A percentile compares a stretch with the other conserved stretches of the same genome.
phyloP scores from a whole-genome alignment of 2,797 vertebrate species.

The Acropternis orthonyx region DNA sequence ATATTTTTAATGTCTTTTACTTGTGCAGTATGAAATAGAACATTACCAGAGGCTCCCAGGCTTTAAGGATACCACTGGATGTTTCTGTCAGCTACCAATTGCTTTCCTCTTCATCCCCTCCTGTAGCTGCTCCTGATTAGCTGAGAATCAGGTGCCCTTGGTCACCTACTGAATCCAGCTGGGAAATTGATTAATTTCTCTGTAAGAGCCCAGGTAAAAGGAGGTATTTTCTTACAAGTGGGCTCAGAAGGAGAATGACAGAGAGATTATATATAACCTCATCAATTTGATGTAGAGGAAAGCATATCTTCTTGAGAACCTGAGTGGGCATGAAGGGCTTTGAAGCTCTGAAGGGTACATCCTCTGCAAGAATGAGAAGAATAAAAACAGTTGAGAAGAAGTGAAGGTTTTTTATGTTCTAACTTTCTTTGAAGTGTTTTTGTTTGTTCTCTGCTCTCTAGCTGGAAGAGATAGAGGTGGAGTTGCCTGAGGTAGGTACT shows the following conservation, averaged over 20 bases:
- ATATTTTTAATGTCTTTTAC: neutral
- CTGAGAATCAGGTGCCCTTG: neutral
- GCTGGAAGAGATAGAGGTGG: neutral
- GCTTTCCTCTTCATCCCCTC: neutral
- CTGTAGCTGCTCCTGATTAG: neutral
- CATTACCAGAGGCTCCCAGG: accelerated
- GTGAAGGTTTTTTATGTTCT: neutral
- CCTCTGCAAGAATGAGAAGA: neutral
- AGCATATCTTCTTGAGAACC: neutral
- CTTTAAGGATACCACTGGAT: neutral
- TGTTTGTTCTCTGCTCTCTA: neutral
- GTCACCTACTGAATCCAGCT: neutral
- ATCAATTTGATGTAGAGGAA: neutral
- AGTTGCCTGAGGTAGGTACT: neutral
- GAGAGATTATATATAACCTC: neutral
- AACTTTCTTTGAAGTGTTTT: neutral
- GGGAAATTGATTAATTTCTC: neutral
- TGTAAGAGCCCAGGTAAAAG: neutral
- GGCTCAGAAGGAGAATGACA: accelerated
- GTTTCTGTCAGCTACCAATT: neutral
- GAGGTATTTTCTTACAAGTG: neutral
- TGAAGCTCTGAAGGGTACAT: neutral
- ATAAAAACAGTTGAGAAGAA: neutral
- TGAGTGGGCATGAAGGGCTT: neutral
- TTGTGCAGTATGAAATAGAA: neutral